These are phyloP conservation scores for Volucella inanis DNA, from an alignment of 2,888 invertebrate genomes.

Conservation along the genomic window DNA sequence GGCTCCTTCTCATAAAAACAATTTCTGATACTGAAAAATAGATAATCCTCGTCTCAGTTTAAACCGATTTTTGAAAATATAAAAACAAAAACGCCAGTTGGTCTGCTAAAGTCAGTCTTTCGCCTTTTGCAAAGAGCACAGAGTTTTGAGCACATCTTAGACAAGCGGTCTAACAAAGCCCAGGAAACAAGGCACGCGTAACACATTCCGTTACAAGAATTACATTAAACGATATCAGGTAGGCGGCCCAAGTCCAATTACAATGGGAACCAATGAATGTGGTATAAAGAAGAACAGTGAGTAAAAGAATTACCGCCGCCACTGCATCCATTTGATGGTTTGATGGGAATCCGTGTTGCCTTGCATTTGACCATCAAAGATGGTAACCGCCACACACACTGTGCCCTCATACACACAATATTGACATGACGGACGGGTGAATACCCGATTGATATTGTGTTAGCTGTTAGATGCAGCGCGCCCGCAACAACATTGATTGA, in stretches of 20 bases:
- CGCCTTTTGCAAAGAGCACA: background rate
- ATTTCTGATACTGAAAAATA: slow-evolving; percentile 70
- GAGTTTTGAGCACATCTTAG: slow-evolving; percentile 7
- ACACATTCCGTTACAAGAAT: slow-evolving; percentile 74
- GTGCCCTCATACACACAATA: slow-evolving; percentile 5
- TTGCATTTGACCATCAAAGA: slow-evolving; percentile 69
- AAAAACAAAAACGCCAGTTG: slow-evolving; percentile 67
- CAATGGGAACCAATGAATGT: slow-evolving; percentile 40
- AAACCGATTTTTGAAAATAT: background rate
- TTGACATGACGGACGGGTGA: slow-evolving; percentile 50
- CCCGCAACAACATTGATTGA: slow-evolving; percentile 72
- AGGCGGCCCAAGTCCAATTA: slow-evolving; percentile 54
- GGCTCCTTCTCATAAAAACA: slow-evolving; percentile 57
- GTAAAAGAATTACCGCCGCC: slow-evolving; percentile 65
- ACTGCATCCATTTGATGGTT: slow-evolving; percentile 32
- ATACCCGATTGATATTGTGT: slow-evolving; percentile 57
- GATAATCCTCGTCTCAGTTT: slow-evolving; percentile 58
- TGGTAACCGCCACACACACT: slow-evolving; percentile 68
- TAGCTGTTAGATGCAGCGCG: slow-evolving; percentile 52
- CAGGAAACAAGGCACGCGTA: slow-evolving; percentile 68
- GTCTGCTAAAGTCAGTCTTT: slow-evolving; percentile 64
- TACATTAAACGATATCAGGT: slow-evolving; percentile 69
- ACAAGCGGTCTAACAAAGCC: slow-evolving; percentile 63
- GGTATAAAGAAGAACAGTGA: slow-evolving; percentile 59
- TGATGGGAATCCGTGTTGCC: slow-evolving; percentile 71